These are phyloP conservation scores for Agrochola circellaris DNA, from an alignment of 2,888 invertebrate genomes.

Conservation along the genomic window DNA sequence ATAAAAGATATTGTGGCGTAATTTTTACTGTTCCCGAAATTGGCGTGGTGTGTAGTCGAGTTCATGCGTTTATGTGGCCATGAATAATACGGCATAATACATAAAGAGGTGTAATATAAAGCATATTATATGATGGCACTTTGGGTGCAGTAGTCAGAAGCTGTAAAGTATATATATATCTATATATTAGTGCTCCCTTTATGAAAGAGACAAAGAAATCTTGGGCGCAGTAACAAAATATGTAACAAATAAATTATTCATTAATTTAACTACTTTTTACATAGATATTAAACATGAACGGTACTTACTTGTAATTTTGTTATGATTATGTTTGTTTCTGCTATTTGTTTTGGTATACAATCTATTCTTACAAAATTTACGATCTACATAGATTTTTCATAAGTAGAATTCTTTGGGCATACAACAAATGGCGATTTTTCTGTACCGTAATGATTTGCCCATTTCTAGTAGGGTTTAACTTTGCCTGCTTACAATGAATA, in stretches of 20 bases:
- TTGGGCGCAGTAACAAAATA: slow-evolving; percentile 8
- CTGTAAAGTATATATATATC: slow-evolving; percentile 43
- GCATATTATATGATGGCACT: slow-evolving; percentile 58
- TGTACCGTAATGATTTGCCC: background rate
- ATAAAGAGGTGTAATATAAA: slow-evolving; percentile 67
- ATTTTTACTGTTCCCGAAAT: slow-evolving; percentile 67
- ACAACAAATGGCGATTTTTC: background rate
- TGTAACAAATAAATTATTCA: slow-evolving; percentile 4
- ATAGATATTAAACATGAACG: background rate
- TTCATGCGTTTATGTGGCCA: slow-evolving; percentile 67
- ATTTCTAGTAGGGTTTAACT: background rate
- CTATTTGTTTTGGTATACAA: background rate
- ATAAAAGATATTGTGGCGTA: slow-evolving; percentile 61
- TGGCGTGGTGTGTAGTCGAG: slow-evolving; percentile 58
- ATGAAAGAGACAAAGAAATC: slow-evolving; percentile 37
- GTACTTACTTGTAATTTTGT: background rate
- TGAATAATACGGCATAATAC: slow-evolving; percentile 70
- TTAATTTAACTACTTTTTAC: background rate
- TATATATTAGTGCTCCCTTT: slow-evolving; percentile 36
- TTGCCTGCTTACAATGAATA: background rate
- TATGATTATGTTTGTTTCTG: background rate
- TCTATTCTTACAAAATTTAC: background rate
- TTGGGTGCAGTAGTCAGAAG: slow-evolving; percentile 47
- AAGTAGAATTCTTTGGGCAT: background rate
- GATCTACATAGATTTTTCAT: background rate